Base-by-base conservation (phyloP, 64 coral and sea anemone species). In the Montipora cactus region DNA sequence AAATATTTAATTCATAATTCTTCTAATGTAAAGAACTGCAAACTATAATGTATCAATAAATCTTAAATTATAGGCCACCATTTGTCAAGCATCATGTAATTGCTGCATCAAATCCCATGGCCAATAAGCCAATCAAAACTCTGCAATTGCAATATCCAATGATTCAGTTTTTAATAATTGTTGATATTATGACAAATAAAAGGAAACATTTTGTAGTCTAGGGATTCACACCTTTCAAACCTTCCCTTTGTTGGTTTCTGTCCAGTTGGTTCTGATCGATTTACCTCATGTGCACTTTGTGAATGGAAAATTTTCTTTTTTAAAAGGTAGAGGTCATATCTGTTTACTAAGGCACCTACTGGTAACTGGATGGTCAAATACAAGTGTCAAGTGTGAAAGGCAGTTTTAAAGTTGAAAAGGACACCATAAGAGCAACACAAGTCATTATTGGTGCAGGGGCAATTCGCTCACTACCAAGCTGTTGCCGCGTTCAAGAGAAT, bases 401-500 rank as follows among this genome's bases (percentile, higher is more conserved):
- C 15, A 80, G 49, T 61, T 94, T 89, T 49, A 85, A 89, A 16
- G 25, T 89, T 4, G 44, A 72, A 4, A 86, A 94, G 51, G 47
- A 89, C 45, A 82, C 23, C 19, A 72, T 89, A 18, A 18, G 85
- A 72, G 92, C 86, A 1, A 15, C 76, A 9, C 75, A 89, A 47
- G 92, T 94, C 12, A 94, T 94, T 58, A 64, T 94, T n/a, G 92
- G 87, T 51, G 87, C 92, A 1, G 92, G 92, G 0, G 92, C 92
- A 0, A 44, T 94, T 12, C 87, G 87, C n/a, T 94, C 92, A 28
- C 28, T 5, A 94, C 92, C 14, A 89, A 94, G 22, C 50, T 94
- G 8, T 50, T 94, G 14, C 86, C 77, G 4, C 87, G 92, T 37
- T 94, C 92, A 81, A 89, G 50, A 76, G 44, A 89, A 22, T 67